phyloP scores from a whole-genome alignment of 1,140 invertebrate genomes.

The Goniozus legneri region DNA sequence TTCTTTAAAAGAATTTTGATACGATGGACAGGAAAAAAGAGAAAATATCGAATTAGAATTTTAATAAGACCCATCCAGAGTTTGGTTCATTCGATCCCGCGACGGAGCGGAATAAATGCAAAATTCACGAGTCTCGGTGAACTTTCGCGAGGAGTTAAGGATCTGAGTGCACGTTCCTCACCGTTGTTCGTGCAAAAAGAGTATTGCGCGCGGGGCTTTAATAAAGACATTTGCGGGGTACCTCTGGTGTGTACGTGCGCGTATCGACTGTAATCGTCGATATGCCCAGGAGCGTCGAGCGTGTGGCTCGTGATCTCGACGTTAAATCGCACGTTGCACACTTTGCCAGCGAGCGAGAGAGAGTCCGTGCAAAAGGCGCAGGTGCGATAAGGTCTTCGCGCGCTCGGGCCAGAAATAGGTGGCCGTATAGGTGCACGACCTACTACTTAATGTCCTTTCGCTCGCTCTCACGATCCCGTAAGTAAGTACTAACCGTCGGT shows the following conservation, averaged over 20 bases:
- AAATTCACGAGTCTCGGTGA: no score
- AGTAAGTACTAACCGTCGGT: constrained; percentile 38
- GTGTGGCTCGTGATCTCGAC: constrained; percentile 11
- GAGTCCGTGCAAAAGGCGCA: no score
- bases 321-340: constrained; percentile 16
- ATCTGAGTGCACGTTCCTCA: no score
- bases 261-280: constrained; percentile 18
- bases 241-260: constrained; percentile 5
- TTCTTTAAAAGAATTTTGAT: no score
- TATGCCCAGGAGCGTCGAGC: constrained; percentile 15
- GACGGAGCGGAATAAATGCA: no score
- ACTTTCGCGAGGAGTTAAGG: no score
- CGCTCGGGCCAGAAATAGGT: constrained; percentile 6
- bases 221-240: constrained; percentile 16
- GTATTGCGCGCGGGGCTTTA: neutral
- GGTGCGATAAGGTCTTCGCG: constrained; percentile 7
- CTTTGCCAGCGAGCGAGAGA: no score
- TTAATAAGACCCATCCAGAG: no score
- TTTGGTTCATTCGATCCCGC: no score
- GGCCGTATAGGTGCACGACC: no score
- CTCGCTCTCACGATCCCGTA: constrained; percentile 13
- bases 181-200: neutral
- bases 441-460: constrained; percentile 19
- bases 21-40: no score
- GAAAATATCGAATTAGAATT: no score